Base-by-base conservation (phyloP, 2,888 invertebrate species). In the Eristalinus aeneus region DNA sequence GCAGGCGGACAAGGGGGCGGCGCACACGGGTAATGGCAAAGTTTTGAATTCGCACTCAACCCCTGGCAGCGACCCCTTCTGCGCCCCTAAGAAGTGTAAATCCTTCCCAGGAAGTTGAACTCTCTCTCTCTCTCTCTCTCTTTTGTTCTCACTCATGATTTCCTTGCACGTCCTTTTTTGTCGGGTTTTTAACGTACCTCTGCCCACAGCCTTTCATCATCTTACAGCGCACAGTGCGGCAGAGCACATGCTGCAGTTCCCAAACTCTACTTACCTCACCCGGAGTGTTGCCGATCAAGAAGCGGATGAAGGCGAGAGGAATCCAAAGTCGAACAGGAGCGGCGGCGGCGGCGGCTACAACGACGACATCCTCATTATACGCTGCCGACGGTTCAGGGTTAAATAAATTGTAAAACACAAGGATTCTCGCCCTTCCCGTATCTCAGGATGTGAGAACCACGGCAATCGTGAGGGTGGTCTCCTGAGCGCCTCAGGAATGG, bases 211-310 rank as follows among this genome's bases (percentile, higher is more conserved):
- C 46, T 60, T 58, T 54, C 67, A 60, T 72, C 78, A 39, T 79
- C 78, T 79, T 67, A 67, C 69, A 61, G 73, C 64, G 67, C 39
- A 67, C 56, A 31, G 65, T 20, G 20, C 32, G 39, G 20, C 20
- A 36, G 90, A 90, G 88, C 92, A 92, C 91, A 92, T 92, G 92
- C 86, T 91, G 90, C 89, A 91, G 90, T 92, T 92, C 92, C 92
- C 92, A 92, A 92, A 92, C 92, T 92, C 91, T 92, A 92, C 92
- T 92, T 92, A 92, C 90, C 85, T 85, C 81, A 68, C 58, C 72
- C 31, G 39, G 56, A 71, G 67, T 39, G 16, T 8, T 46, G 36
- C 72, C 72, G 76, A 85, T 80, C 80, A 80, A 80, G 67, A 5
- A 63, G 63, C 46, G 46, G n/a, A 56, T 56, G 64, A 53, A 54